Evolutionary conservation across 2,797 vertebrate species (phyloP).

Genomic region (Siniperca scherzeri): DNA sequence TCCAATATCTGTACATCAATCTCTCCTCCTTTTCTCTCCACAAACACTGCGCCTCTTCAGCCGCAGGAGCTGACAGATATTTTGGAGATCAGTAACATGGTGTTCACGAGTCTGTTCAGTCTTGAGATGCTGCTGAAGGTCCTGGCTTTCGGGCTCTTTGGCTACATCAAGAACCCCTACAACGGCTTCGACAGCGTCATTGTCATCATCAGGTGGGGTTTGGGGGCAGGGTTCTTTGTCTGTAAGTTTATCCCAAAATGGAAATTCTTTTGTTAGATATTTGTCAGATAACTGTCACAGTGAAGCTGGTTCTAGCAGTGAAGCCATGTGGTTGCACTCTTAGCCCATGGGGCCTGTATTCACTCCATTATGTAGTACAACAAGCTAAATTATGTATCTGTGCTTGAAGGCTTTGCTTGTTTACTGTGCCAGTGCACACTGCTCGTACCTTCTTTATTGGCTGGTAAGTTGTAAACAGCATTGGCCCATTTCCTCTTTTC

Average conservation of each 20-base stretch:
- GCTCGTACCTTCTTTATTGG: slow-evolving; percentile 39
- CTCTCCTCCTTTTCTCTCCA: slow-evolving; percentile 36
- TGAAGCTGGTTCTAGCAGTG: slow-evolving; percentile 37
- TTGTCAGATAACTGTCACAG: slow-evolving; percentile 12
- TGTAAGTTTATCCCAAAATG: slow-evolving; percentile 28
- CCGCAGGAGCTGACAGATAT: slow-evolving; percentile 94
- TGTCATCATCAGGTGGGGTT: slow-evolving; percentile 91
- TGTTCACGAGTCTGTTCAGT: slow-evolving; percentile 95
- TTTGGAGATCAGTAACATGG: slow-evolving; percentile 95
- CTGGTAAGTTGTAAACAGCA: slow-evolving; percentile 45
- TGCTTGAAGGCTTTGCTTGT: slow-evolving; percentile 62
- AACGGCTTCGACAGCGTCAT: slow-evolving; percentile 94
- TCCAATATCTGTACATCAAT: slow-evolving; percentile 55
- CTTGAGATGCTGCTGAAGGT: slow-evolving; percentile 94
- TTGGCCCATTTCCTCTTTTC: slow-evolving; percentile 41
- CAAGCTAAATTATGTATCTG: slow-evolving; percentile 73
- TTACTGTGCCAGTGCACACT: slow-evolving; percentile 46
- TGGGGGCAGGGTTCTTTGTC: background rate
- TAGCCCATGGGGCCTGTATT: slow-evolving; percentile 57
- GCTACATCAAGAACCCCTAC: slow-evolving; percentile 94
- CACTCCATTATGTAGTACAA: slow-evolving; percentile 73
- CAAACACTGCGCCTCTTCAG: slow-evolving; percentile 73
- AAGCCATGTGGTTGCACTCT: slow-evolving; percentile 44
- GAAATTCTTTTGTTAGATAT: slow-evolving; percentile 26
- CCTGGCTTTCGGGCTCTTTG: slow-evolving; percentile 90